Evolutionary conservation across 2,888 invertebrate species (phyloP).

Genomic region (Lithosia quadra): DNA sequence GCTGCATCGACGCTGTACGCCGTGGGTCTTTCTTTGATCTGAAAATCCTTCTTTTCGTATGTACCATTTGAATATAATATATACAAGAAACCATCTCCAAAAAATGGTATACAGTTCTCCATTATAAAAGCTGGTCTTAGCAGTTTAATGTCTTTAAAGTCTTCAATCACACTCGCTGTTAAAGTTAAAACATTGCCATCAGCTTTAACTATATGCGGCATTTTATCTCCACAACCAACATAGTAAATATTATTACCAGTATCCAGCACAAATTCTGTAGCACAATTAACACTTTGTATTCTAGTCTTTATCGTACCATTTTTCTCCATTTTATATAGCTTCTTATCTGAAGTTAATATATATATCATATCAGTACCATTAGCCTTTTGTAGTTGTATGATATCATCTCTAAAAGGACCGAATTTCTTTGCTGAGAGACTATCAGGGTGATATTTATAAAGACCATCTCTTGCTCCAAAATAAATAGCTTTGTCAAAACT

Average conservation of each 20-base stretch:
- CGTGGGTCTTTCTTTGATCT: slow-evolving; percentile 60
- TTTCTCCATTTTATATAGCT: slow-evolving; percentile 65
- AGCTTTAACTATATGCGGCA: slow-evolving; percentile 62
- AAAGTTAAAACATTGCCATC: slow-evolving; percentile 55
- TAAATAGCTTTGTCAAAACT: slow-evolving; percentile 61
- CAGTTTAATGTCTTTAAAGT: slow-evolving; percentile 63
- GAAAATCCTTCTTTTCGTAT: slow-evolving; percentile 66
- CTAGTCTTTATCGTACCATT: slow-evolving; percentile 64
- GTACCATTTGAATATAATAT: slow-evolving; percentile 70
- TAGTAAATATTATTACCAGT: slow-evolving; percentile 74
- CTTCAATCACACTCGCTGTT: slow-evolving; percentile 60
- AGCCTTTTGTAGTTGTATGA: slow-evolving; percentile 73
- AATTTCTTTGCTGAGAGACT: slow-evolving; percentile 69
- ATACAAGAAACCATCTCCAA: slow-evolving; percentile 66
- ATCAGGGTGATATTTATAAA: slow-evolving; percentile 67
- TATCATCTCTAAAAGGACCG: slow-evolving; percentile 68
- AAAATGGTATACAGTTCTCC: slow-evolving; percentile 70
- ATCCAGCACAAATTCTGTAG: slow-evolving; percentile 73
- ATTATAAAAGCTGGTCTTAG: slow-evolving; percentile 74
- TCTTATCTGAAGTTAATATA: slow-evolving; percentile 60
- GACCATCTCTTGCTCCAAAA: slow-evolving; percentile 69
- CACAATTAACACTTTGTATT: slow-evolving; percentile 61
- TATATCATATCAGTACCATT: slow-evolving; percentile 68
- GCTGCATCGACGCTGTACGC: slow-evolving; percentile 73
- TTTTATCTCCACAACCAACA: slow-evolving; percentile 62